Evolutionary conservation across 2,113 vertebrate genomes (phyloP), one percentile per base, ranked within the genome.

Genomic region (Tragelaphus scriptus): DNA sequence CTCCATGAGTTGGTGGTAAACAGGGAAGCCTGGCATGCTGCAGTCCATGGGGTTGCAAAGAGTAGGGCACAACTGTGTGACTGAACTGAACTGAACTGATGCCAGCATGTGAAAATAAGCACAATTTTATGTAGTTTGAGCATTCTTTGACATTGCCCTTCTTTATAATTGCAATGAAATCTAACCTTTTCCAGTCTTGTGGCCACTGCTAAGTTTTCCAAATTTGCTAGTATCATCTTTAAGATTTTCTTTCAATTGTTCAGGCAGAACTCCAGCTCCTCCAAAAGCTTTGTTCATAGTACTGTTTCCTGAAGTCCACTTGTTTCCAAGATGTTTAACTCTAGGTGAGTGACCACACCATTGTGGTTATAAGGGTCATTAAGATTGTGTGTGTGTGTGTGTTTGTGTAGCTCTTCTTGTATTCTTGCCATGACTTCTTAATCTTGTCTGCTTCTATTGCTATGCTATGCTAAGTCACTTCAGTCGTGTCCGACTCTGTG

Each of bases 1-100:
- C n/a, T 40, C n/a, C 0, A 0, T 2, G 19, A 36, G 68, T 23
- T 71, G 19, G 19, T 71, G 17, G 40, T 11, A 23, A n/a, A 71
- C 68, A 40, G n/a, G 68, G 68, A 40, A 40, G 19, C n/a, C 68
- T 71, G 68, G 68, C 68, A 71, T 71, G 68, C 68, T 71, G 10
- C 68, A 71, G 68, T 40, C 36, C n/a, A 23, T 71, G 68, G 68
- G 36, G 10, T 23, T 12, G 21, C n/a, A 23, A 71, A 71, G 21
- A 71, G 5, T 40, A 4, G 17, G 36, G 23, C 68, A 71, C n/a
- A 71, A 23, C n/a, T 40, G 19, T 23, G 5, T 40, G n/a, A 71
- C 19, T 71, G 68, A 71, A 71, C 19, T 71, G 10, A 71, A 59
- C 58, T 59, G 58, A 59, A 71, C n/a, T 71, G n/a, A 71, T 40